A percentile compares a stretch with the other conserved stretches of the same genome.
Evolutionary conservation across 2,888 invertebrate genomes (phyloP).

Genomic region (Petrophora chlorosata): DNA sequence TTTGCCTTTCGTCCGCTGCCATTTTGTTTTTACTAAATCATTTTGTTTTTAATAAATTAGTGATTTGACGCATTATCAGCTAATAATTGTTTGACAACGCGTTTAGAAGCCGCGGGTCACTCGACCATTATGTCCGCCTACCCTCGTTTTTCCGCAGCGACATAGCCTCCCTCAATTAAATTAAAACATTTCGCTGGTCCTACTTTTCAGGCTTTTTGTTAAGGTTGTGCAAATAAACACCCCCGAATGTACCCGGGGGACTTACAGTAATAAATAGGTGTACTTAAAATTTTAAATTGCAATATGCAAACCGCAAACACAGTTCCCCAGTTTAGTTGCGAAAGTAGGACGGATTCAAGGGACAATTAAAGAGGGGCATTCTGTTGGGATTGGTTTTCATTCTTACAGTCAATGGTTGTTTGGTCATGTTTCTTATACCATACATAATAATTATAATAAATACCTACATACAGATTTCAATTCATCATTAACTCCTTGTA

Average conservation of each 20-base stretch:
- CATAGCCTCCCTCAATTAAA: conserved; percentile 15
- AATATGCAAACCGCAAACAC: conserved; percentile 34
- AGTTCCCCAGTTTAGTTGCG: conserved; percentile 27
- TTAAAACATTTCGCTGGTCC: conserved; percentile 15
- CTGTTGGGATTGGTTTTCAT: no score
- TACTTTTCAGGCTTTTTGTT: conserved; percentile 12
- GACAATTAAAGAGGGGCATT: not conserved
- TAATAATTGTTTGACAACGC: no score
- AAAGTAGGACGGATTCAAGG: conserved; percentile 18
- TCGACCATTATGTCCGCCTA: not conserved
- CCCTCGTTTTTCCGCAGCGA: conserved; percentile 5
- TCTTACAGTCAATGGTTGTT: no score
- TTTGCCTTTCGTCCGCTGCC: no score
- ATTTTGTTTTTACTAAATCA: no score
- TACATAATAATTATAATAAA: no score
- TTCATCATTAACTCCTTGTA: no score
- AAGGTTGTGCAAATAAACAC: conserved; percentile 19
- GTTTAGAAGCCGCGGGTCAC: no score
- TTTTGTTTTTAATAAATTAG: no score
- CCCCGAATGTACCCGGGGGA: conserved; percentile 9
- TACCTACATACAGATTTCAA: no score
- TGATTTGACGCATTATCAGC: no score
- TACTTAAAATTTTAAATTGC: conserved; percentile 44
- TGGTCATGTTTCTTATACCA: no score
- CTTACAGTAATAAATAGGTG: conserved; percentile 35